Conservation (phyloP, 2,113 vertebrate species). For the Butastur rufipennis region DNA sequence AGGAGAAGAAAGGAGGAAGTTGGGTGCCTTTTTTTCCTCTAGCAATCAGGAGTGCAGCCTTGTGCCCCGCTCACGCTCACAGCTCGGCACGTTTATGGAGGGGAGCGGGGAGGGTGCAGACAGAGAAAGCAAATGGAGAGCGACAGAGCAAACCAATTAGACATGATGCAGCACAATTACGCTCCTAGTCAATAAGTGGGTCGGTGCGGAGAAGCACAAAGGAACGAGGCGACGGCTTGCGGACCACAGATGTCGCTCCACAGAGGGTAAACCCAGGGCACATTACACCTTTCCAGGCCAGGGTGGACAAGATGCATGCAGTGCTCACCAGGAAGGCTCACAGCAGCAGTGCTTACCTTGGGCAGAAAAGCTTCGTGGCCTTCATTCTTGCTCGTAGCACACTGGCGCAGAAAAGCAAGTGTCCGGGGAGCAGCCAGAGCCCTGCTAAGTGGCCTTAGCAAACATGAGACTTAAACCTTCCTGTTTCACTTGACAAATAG, state of each 20-base stretch:
- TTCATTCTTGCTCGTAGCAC: background rate
- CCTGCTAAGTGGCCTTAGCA: background rate
- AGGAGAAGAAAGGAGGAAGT: slow-evolving; percentile 58
- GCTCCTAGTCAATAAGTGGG: background rate
- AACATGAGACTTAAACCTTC: background rate
- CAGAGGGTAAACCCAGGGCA: background rate
- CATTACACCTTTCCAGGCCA: background rate
- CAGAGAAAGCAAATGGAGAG: slow-evolving; percentile 11
- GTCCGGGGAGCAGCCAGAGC: background rate
- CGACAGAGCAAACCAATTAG: slow-evolving; percentile 34
- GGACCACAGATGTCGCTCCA: background rate
- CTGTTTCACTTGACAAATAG: slow-evolving; percentile 31
- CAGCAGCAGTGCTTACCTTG: background rate
- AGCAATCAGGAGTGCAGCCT: slow-evolving; percentile 4
- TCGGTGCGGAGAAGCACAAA: background rate
- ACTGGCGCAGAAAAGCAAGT: background rate
- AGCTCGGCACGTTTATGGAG: background rate
- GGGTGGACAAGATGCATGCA: background rate
- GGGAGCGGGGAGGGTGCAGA: background rate
- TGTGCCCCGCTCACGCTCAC: background rate
- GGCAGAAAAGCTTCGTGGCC: background rate
- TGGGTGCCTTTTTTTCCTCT: slow-evolving; percentile 17
- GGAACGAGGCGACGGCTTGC: accelerated
- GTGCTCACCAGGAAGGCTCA: background rate
- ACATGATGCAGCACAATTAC: slow-evolving; percentile 28